Conservation (phyloP, 1,140 invertebrate species). For the Adoxophyes honmai region DNA sequence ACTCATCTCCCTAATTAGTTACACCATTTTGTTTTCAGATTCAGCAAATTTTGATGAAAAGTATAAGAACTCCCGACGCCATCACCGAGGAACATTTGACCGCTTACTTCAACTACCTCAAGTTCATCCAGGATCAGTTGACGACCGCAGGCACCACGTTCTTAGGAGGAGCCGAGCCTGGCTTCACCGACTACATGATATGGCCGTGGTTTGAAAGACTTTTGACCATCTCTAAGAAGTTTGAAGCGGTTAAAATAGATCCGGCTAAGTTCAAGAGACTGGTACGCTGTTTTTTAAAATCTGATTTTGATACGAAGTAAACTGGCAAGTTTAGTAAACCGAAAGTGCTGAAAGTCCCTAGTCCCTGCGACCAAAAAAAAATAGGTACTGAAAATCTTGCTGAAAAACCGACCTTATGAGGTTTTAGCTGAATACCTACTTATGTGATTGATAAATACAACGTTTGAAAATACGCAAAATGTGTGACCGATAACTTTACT, state of each 20-base stretch:
- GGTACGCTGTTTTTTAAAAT: slow-evolving; percentile 45
- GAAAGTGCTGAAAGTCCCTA: too few species aligned
- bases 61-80: slow-evolving; percentile 34
- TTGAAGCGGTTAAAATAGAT: slow-evolving; percentile 34
- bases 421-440: too few species aligned
- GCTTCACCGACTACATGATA: slow-evolving; percentile 94
- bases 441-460: too few species aligned
- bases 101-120: slow-evolving; percentile 34
- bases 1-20: too few species aligned
- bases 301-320: too few species aligned
- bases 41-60: slow-evolving; percentile 38
- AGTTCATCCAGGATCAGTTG: slow-evolving; percentile 64
- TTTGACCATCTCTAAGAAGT: slow-evolving; percentile 55
- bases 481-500: too few species aligned
- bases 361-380: too few species aligned
- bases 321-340: too few species aligned
- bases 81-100: slow-evolving; percentile 39
- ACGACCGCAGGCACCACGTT: slow-evolving; percentile 80
- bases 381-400: too few species aligned
- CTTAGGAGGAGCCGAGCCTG: slow-evolving; percentile 83
- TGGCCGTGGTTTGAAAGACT: slow-evolving; percentile 92
- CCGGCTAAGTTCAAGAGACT: slow-evolving; percentile 36
- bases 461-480: too few species aligned
- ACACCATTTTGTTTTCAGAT: slow-evolving; percentile 39
- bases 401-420: too few species aligned